phyloP scores from a whole-genome alignment of 2,888 invertebrate genomes.

The Drosophila pseudotalamancana region DNA sequence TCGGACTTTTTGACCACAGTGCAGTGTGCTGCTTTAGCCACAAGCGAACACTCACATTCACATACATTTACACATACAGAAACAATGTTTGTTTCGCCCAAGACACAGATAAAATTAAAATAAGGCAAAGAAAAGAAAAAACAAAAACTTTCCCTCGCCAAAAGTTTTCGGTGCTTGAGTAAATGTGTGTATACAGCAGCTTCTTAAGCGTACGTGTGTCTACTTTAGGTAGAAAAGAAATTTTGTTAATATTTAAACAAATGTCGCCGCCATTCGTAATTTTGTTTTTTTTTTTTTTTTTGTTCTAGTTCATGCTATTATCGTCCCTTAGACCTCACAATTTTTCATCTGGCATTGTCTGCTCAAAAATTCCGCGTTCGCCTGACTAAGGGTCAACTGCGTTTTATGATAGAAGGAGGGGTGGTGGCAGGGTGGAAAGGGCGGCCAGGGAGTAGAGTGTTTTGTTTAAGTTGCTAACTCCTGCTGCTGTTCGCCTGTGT shows the following conservation, averaged over 20 bases:
- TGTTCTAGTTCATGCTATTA: conserved; percentile 33
- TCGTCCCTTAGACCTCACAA: conserved; percentile 67
- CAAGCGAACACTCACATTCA: conserved; percentile 6
- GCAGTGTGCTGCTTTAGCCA: conserved; percentile 37
- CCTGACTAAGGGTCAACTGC: background rate
- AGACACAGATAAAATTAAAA: conserved; percentile 72
- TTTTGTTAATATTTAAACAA: conserved; percentile 69
- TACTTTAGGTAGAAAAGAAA: conserved; percentile 39
- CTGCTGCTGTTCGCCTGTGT: conserved; percentile 37
- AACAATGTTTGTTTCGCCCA: conserved; percentile 63
- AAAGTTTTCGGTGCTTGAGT: conserved; percentile 48
- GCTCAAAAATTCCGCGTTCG: conserved; percentile 52
- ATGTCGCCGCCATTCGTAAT: conserved; percentile 52
- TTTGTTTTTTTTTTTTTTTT: no score
- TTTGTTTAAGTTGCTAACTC: conserved; percentile 51
- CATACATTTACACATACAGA: conserved; percentile 1
- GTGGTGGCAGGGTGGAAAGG: background rate
- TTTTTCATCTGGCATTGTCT: conserved; percentile 68
- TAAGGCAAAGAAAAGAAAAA: conserved; percentile 39
- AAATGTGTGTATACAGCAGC: background rate
- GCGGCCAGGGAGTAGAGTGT: conserved; percentile 37
- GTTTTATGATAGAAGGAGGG: background rate
- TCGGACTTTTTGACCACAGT: no score
- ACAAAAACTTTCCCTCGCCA: conserved; percentile 36
- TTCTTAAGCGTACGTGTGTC: conserved; percentile 13